A percentile compares a stretch with the other conserved stretches of the same genome.
Conservation (phyloP, 1,140 invertebrate species). For the Vanessa tameamea region DNA sequence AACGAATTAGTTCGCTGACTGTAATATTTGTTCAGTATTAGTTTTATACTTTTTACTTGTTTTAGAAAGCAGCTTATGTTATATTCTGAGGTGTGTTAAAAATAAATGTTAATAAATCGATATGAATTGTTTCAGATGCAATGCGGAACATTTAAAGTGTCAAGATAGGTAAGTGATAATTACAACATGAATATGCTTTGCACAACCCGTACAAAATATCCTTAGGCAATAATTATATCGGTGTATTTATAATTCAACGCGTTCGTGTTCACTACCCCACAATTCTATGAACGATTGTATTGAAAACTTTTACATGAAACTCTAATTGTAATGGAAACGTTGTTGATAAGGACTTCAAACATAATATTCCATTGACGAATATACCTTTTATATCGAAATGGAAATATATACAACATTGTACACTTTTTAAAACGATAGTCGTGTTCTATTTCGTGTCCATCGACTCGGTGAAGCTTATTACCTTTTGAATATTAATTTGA, state of each 20-base stretch:
- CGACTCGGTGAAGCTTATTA: neutral
- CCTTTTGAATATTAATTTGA: neutral
- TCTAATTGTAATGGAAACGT: constrained; percentile 23
- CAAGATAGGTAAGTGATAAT: constrained; percentile 48
- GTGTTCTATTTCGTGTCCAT: neutral
- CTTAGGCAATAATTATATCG: constrained; percentile 46
- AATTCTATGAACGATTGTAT: constrained; percentile 13
- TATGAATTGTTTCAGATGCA: constrained; percentile 51
- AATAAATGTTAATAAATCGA: constrained; percentile 4
- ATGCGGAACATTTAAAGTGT: constrained; percentile 42
- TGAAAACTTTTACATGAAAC: constrained; percentile 26
- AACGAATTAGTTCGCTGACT: too few species aligned
- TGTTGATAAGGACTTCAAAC: constrained; percentile 12
- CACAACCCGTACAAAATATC: constrained; percentile 32
- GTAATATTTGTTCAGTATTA: too few species aligned
- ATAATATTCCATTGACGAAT: neutral
- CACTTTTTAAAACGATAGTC: neutral
- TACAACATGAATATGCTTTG: constrained; percentile 34
- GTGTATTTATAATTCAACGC: constrained; percentile 49
- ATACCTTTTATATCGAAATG: neutral
- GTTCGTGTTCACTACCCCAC: constrained; percentile 27
- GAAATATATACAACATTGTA: neutral
- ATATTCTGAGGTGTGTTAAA: neutral
- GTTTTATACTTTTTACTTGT: too few species aligned
- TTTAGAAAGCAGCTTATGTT: too few species aligned